Evolutionary conservation across 1,140 invertebrate species (phyloP).

Genomic region (Drosophila watanabei): DNA sequence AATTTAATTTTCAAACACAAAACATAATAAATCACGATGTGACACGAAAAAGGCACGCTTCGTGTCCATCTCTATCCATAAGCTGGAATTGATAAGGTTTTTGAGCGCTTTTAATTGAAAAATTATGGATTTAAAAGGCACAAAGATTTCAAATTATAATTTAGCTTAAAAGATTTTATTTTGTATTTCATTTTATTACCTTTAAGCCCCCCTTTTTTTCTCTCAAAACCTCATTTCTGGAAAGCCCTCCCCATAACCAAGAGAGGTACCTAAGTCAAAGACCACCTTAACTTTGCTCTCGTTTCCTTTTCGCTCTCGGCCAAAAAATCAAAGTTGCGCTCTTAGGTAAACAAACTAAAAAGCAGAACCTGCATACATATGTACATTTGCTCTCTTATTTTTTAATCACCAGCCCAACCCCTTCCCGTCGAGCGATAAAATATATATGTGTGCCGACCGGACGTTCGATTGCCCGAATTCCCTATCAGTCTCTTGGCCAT

Average conservation of each 20-base stretch:
- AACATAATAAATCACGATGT: neutral
- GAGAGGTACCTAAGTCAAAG: neutral
- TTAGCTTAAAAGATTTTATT: neutral
- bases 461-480: constrained; percentile 21
- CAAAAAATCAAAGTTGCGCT: constrained; percentile 34
- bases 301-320: constrained; percentile 1
- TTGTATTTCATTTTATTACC: neutral
- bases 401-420: constrained; percentile 4
- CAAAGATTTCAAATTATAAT: neutral
- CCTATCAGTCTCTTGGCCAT: constrained; percentile 29
- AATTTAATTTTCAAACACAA: neutral
- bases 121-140: neutral
- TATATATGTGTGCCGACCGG: constrained; percentile 12
- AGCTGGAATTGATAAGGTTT: neutral
- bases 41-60: neutral
- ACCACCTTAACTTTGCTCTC: constrained; percentile 3
- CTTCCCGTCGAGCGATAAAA: neutral
- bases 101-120: neutral
- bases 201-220: neutral
- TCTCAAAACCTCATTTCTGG: too few relatives aligned
- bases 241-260: neutral
- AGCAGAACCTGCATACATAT: neutral
- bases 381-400: neutral
- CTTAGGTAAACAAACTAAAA: constrained; percentile 65
- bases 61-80: neutral